Evolutionary conservation across 2,113 vertebrate genomes (phyloP).

Genomic region (Rhodinocichla rosea): DNA sequence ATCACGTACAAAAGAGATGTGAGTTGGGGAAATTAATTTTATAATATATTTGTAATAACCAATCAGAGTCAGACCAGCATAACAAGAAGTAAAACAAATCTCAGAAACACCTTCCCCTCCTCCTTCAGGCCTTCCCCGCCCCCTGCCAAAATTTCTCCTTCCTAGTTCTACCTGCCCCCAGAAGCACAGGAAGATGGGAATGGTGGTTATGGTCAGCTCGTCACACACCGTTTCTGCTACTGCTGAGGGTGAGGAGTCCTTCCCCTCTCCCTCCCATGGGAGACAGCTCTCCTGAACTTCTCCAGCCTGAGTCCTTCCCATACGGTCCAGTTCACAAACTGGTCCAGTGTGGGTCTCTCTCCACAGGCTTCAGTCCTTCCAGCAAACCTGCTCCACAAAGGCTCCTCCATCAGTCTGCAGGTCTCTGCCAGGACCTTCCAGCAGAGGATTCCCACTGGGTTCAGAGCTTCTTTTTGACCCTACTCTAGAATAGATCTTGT

Average conservation of each 20-base stretch:
- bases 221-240: not conserved
- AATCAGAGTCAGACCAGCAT: not conserved
- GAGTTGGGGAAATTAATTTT: not conserved
- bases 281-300: not conserved
- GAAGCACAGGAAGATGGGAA: not conserved
- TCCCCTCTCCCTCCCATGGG: not conserved
- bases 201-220: not conserved
- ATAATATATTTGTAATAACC: not conserved
- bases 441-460: too few species aligned
- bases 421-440: not conserved
- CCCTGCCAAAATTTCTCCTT: too few species aligned
- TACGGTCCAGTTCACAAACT: not conserved
- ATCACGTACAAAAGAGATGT: not conserved
- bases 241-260: not conserved
- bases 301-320: not conserved
- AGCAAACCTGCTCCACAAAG: rapidly evolving
- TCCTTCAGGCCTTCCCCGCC: not conserved
- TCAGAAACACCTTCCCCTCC: not conserved
- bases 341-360: not conserved
- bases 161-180: not conserved
- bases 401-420: not conserved
- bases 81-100: not conserved
- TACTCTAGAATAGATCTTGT: not conserved
- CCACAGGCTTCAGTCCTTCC: not conserved
- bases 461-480: not conserved